Evolutionary conservation across 2,888 invertebrate species (phyloP), one percentile per base, ranked within the genome.

Genomic region (Ashinkailepas kermadecensis): DNA sequence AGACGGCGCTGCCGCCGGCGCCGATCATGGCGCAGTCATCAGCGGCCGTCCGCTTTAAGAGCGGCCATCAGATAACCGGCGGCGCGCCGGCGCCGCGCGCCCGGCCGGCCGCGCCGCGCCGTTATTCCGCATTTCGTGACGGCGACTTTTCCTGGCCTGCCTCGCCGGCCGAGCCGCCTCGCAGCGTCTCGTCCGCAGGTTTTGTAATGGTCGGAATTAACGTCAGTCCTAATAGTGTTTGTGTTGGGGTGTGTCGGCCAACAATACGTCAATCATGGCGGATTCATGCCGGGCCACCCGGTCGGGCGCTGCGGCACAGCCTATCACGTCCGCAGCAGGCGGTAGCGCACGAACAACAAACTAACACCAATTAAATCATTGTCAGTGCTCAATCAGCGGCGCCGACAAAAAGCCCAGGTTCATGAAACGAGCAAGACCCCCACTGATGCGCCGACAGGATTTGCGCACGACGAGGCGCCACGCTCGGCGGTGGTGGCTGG

Each of bases 301-400:
- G 54, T 9, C 6, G 56, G 8, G 74, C 56, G 3, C 56, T 15
- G 54, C 74, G 74, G 74, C 21, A 18, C 74, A 74, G 74, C 74
- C 74, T 74, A 74, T 74, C 56, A 13, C 18, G 21, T 10, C 21
- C 74, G 56, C 74, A 74, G 74, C 74, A 74, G 74, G 74, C 74
- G 74, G 74, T 21, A 13, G 74, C 74, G 70, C 70, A 39, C 74
- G 74, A 21, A 56, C 74, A 74, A n/a, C 74, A 74, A 74, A 74
- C 74, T 21, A 74, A 74, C 74, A 74, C 74, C 74, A 74, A 74
- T 74, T 74, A 54, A 74, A 74, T 54, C 74, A 74, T 56, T 74
- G 74, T 74, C 74, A 56, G 74, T 56, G 23, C 10, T 8, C 21
- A 54, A 21, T 54, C 74, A 10, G 1, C 1, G 74, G 9, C 74